Base-by-base conservation (phyloP, 2,113 vertebrate species). In the Perognathus longimembris region DNA sequence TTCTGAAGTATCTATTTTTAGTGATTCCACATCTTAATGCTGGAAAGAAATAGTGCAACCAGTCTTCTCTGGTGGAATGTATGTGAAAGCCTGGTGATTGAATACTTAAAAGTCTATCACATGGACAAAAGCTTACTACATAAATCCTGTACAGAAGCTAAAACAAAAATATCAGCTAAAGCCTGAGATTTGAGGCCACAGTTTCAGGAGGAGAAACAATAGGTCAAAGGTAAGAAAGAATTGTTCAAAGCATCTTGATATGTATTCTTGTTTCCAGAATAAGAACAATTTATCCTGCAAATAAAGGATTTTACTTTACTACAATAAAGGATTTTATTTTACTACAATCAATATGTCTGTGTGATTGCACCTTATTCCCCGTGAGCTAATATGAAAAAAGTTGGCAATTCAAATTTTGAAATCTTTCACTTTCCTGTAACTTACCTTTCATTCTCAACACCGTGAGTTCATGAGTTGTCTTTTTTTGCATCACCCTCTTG, bases 311-410 rank as follows among this genome's bases (percentile, higher is more conserved):
- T 57, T 40, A 76, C 63, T 12, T 69, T n/a, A n/a, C n/a, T n/a
- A n/a, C n/a, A n/a, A n/a, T n/a, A n/a, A n/a, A n/a, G n/a, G n/a
- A 42, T 77, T 83, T 96, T 45, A 88, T 42, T 63, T 88, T 66
- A 30, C 22, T 38, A 3, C 26, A 85, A 34, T 73, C 3, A 0
- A 21, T 85, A 18, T 50, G 82, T 74, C 69, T 64, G 28, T 15
- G 6, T 69, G 76, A 83, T 57, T 69, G 34, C 3, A 67, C 36
- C 28, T 20, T 0, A 42, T 70, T 88, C 83, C 45, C 36, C 17
- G 64, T 70, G 69, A 95, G 78, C 59, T 77, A 69, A 61, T 5
- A 38, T 30, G 24, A 77, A 82, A 89, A 84, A 67, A 18, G 83
- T 59, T 15, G 30, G 50, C 74, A 38, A 20, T 26, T 70, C 66